These are phyloP conservation scores for Pammene aurita DNA, from an alignment of 2,888 invertebrate species.

Conservation along the genomic window DNA sequence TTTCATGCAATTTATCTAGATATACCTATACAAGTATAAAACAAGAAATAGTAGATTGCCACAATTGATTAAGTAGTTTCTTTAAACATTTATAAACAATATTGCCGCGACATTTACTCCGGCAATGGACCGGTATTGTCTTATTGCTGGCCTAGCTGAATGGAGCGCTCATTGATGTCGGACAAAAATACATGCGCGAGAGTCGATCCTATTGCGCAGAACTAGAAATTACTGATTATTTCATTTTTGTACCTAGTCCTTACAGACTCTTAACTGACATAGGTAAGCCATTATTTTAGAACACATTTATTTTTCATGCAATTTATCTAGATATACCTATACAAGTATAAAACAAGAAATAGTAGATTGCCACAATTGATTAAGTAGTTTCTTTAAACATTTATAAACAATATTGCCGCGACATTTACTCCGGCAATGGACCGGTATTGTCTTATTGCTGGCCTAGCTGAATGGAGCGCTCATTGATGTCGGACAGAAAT, in stretches of 20 bases:
- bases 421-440: slow-evolving; percentile 24
- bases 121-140: slow-evolving; percentile 33
- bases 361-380: slow-evolving; percentile 3
- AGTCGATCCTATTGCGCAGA: slow-evolving; percentile 56
- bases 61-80: slow-evolving; percentile 18
- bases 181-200: slow-evolving; percentile 69
- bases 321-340: too few species aligned
- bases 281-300: too few species aligned
- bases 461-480: slow-evolving; percentile 68
- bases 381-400: slow-evolving; percentile 6
- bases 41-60: too few species aligned
- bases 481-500: slow-evolving; percentile 77
- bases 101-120: slow-evolving; percentile 19
- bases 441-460: slow-evolving; percentile 36
- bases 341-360: too few species aligned
- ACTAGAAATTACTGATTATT: slow-evolving; percentile 49
- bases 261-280: too few species aligned
- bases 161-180: slow-evolving; percentile 74
- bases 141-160: slow-evolving; percentile 57
- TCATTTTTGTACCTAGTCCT: too few species aligned
- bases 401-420: slow-evolving; percentile 16
- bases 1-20: too few species aligned
- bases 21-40: too few species aligned
- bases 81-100: slow-evolving; percentile 13
- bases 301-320: too few species aligned